These are phyloP conservation scores for Callospermophilus lateralis DNA, from an alignment of 2,113 vertebrate genomes.

Conservation along the genomic window DNA sequence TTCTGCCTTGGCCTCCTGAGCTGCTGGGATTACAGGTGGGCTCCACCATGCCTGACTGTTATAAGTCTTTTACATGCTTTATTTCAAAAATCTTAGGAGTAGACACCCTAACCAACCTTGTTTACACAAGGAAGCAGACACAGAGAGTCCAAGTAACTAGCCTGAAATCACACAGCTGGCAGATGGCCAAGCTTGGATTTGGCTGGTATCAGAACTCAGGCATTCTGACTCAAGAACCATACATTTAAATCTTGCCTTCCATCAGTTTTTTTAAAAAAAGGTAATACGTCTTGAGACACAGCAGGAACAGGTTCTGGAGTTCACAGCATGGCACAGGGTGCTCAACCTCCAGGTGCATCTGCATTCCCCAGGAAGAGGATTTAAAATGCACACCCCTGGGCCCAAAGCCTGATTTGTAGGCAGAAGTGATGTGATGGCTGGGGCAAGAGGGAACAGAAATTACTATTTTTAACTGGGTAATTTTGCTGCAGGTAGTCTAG, in stretches of 20 bases:
- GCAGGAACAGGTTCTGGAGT: not conserved
- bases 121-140: not conserved
- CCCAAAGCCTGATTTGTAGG: not conserved
- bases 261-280: not conserved
- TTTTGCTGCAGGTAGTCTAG: not conserved
- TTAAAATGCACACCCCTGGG: not conserved
- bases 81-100: not conserved
- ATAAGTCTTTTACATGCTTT: conserved; percentile 5
- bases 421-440: not conserved
- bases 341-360: not conserved
- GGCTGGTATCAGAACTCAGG: not conserved
- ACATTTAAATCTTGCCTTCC: not conserved
- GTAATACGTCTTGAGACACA: not conserved
- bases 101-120: not conserved
- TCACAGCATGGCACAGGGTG: not conserved
- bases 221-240: not conserved
- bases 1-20: no score
- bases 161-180: not conserved
- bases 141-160: not conserved
- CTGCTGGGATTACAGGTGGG: no score
- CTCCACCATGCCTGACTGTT: not conserved
- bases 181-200: not conserved
- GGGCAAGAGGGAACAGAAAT: not conserved
- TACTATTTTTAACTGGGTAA: not conserved
- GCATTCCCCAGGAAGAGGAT: not conserved